Conservation (phyloP, 2,888 invertebrate genomes). For the Itoplectis maculator region DNA sequence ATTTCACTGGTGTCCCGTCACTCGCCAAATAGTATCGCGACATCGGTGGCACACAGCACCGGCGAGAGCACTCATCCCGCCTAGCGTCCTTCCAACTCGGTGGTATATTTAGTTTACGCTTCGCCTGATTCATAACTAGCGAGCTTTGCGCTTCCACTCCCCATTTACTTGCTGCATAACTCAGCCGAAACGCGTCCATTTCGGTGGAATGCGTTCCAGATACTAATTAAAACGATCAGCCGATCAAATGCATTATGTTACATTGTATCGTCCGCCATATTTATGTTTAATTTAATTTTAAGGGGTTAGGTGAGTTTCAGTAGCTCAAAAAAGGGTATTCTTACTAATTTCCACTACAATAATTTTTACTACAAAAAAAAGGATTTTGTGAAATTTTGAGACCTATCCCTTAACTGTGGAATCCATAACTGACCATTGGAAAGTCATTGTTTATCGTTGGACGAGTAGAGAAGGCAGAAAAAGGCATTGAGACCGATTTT, state of each 20-base stretch:
- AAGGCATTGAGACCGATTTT: constrained; percentile 2
- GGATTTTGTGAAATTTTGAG: too few species aligned
- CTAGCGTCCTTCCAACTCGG: constrained; percentile 28
- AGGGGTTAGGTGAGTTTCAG: too few species aligned
- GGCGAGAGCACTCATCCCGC: constrained; percentile 11
- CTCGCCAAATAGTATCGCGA: constrained; percentile 57
- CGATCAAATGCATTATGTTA: constrained; percentile 8
- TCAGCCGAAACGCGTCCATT: constrained; percentile 40
- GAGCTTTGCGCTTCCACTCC: constrained; percentile 19
- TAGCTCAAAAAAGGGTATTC: too few species aligned
- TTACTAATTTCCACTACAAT: too few species aligned
- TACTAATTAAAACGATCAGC: constrained; percentile 48
- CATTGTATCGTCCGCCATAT: not conserved
- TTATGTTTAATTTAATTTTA: not conserved
- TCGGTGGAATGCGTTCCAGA: constrained; percentile 22
- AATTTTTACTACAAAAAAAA: too few species aligned
- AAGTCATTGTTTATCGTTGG: constrained; percentile 27
- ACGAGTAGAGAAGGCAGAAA: constrained; percentile 1
- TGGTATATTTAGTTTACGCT: constrained; percentile 48
- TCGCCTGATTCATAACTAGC: constrained; percentile 52
- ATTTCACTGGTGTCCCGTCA: constrained; percentile 35
- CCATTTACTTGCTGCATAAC: constrained; percentile 30
- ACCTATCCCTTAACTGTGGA: too few species aligned
- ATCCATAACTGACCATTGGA: too few species aligned
- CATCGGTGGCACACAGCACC: constrained; percentile 30